phyloP scores from a whole-genome alignment of 2,797 vertebrate genomes.

The Phrynocephalus guinanensis region DNA sequence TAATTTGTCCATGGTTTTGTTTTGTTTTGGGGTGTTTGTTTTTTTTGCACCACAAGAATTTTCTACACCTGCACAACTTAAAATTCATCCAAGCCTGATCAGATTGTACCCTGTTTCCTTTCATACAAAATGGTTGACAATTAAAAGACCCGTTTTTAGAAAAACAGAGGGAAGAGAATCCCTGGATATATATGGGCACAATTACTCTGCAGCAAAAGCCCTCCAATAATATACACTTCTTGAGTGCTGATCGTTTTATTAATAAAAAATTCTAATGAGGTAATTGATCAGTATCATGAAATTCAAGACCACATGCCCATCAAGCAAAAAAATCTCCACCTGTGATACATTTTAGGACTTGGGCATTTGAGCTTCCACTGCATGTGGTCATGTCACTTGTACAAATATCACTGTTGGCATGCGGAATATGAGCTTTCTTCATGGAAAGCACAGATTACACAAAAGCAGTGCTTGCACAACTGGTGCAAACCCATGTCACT shows the following conservation, averaged over 20 bases:
- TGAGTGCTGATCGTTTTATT: slow-evolving; percentile 3
- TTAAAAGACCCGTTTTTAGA: not conserved
- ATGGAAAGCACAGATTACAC: too few relatives aligned
- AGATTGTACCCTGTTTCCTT: not conserved
- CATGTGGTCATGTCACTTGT: too few relatives aligned
- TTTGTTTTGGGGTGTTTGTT: too few relatives aligned
- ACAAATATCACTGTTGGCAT: too few relatives aligned
- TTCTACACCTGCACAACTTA: too few relatives aligned
- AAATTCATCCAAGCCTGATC: too few relatives aligned
- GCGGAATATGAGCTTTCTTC: too few relatives aligned
- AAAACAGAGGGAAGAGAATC: not conserved
- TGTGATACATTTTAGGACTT: not conserved
- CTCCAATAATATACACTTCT: not conserved
- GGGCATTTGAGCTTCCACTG: too few relatives aligned
- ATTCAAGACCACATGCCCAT: not conserved
- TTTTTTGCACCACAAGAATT: too few relatives aligned
- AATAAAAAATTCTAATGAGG: not conserved
- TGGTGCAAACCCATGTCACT: too few relatives aligned
- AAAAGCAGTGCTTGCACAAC: too few relatives aligned
- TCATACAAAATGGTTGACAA: not conserved
- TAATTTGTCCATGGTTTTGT: too few relatives aligned
- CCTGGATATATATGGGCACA: not conserved
- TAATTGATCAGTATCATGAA: not conserved
- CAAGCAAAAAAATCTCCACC: not conserved
- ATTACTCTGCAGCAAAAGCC: not conserved